Evolutionary conservation across 2,113 vertebrate species (phyloP).

Genomic region (Microcebus jonahi): DNA sequence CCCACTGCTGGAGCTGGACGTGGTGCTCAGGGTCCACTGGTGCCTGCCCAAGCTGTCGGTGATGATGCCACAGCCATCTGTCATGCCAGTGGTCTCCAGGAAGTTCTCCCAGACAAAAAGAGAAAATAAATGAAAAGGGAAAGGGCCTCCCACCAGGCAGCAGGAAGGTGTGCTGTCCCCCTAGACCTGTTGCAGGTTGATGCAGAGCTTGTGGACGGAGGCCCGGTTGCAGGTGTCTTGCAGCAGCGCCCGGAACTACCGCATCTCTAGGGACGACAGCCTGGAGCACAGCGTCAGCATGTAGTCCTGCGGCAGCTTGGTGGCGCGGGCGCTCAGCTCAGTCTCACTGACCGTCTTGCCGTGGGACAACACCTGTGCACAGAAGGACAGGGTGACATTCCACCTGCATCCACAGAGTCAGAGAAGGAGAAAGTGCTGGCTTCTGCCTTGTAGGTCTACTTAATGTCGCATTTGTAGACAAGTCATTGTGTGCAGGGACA

Average conservation of each 20-base stretch:
- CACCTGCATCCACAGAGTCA: constrained; percentile 85
- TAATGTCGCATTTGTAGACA: constrained; percentile 93
- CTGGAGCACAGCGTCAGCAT: constrained; percentile 97
- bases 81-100: constrained; percentile 97
- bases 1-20: constrained; percentile 93
- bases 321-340: constrained; percentile 94
- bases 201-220: constrained; percentile 97
- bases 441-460: constrained; percentile 91
- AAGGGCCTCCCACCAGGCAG: constrained; percentile 91
- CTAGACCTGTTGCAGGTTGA: constrained; percentile 96
- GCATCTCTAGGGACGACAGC: constrained; percentile 96
- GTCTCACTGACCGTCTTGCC: constrained; percentile 92
- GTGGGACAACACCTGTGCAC: constrained; percentile 88
- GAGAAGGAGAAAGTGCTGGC: constrained; percentile 91
- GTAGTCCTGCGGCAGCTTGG: constrained; percentile 97
- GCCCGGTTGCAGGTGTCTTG: constrained; percentile 95
- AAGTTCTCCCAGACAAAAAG: constrained; percentile 89
- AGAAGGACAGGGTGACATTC: constrained; percentile 85
- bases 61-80: constrained; percentile 97
- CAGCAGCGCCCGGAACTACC: constrained; percentile 95
- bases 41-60: constrained; percentile 98
- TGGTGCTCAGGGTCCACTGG: constrained; percentile 90
- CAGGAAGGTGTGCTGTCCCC: constrained; percentile 98
- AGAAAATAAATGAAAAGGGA: too few relatives aligned
- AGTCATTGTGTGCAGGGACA: constrained; percentile 97